Base-by-base conservation (phyloP, 2,888 invertebrate species). In the Flabesymbios commensalis region DNA sequence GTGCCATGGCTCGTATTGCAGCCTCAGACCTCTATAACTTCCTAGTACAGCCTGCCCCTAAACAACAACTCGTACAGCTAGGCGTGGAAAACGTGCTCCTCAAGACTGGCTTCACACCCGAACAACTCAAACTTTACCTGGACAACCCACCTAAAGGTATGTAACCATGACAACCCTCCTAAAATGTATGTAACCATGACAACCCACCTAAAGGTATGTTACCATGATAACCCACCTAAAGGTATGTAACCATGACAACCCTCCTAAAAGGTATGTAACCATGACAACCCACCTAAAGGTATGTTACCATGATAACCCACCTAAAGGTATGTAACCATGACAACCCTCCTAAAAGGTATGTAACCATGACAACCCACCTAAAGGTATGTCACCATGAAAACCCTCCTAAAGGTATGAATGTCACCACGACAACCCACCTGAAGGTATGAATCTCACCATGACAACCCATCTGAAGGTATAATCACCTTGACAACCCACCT, bases 291-390 rank as follows among this genome's bases (percentile, higher is more conserved):
- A n/a, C n/a, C n/a, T n/a, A n/a, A n/a, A n/a, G n/a, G n/a, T n/a
- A n/a, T n/a, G n/a, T n/a, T 98, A 97, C 83, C 84, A 96, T 61
- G 91, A 92, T 73, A 90, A 88, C 72, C 90, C 96, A n/a, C 97
- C 96, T 7, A 71, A 77, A 68, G 84, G 84, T 78, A 61, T 61
- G 59, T 63, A 59, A 47, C 2, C n/a, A 2, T n/a, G n/a, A n/a
- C n/a, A n/a, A n/a, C n/a, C n/a, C n/a, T n/a, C n/a, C n/a, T n/a
- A n/a, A n/a, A n/a, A n/a, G n/a, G n/a, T n/a, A n/a, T n/a, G n/a
- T n/a, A n/a, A n/a, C n/a, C n/a, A n/a, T n/a, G n/a, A n/a, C n/a
- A n/a, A n/a, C n/a, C n/a, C n/a, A n/a, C n/a, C n/a, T n/a, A n/a
- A n/a, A n/a, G n/a, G n/a, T n/a, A n/a, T n/a, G n/a, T n/a, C 98